Conservation (phyloP, 2,797 vertebrate species). For the Lutjanus argentimaculatus region DNA sequence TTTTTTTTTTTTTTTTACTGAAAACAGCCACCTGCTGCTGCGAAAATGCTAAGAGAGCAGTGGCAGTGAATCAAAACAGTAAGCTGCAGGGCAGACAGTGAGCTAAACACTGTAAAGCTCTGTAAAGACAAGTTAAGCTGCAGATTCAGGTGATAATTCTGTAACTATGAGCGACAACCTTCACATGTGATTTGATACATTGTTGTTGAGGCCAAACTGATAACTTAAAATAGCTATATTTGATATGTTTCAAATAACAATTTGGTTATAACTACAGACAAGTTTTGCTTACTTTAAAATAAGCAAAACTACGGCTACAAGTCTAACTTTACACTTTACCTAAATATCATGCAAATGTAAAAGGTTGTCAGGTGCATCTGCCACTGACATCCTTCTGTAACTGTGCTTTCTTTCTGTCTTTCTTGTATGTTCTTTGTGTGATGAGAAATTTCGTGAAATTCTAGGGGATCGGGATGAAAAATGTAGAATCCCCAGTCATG, state of each 20-base stretch:
- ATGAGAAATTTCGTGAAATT: background rate
- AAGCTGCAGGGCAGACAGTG: background rate
- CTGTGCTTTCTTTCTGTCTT: too few species aligned
- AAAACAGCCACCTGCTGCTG: too few species aligned
- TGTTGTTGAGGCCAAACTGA: background rate
- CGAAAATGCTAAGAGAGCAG: background rate
- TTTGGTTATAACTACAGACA: background rate
- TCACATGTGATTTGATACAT: too few species aligned
- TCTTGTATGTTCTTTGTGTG: background rate
- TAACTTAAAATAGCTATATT: background rate
- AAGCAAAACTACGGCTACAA: fast-evolving
- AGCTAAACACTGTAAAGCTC: background rate
- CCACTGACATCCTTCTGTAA: background rate
- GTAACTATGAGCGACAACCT: background rate
- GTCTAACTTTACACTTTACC: background rate
- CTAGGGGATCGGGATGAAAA: too few species aligned
- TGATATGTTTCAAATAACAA: background rate
- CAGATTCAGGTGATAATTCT: background rate
- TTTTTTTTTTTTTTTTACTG: too few species aligned
- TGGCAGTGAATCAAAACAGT: background rate
- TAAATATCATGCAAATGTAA: background rate
- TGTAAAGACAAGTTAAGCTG: background rate
- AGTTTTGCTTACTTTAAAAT: background rate
- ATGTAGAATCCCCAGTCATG: too few species aligned
- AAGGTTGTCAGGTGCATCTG: background rate